Evolutionary conservation across 2,888 invertebrate genomes (phyloP).

Genomic region (Abrostola tripartita): DNA sequence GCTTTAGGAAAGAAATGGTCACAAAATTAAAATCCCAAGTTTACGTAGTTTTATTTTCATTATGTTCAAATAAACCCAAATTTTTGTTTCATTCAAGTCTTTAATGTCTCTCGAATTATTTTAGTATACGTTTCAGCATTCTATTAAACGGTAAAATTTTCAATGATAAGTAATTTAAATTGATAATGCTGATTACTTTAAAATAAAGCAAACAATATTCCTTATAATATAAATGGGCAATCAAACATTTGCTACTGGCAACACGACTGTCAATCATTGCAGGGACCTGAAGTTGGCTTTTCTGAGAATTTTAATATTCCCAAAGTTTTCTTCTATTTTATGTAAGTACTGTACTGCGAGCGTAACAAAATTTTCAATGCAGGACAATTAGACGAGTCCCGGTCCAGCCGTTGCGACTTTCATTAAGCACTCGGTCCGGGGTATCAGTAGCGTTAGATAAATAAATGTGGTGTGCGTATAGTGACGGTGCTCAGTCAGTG

Average conservation of each 20-base stretch:
- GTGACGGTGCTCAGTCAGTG: constrained; percentile 72
- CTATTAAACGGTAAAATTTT: too few species aligned
- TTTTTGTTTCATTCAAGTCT: too few species aligned
- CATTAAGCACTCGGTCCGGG: constrained; percentile 56
- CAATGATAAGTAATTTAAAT: too few species aligned
- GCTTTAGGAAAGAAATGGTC: too few species aligned
- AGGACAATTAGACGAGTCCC: constrained; percentile 59
- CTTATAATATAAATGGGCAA: constrained; percentile 10
- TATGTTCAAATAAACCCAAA: too few species aligned
- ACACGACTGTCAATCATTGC: constrained; percentile 29
- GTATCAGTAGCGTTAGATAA: constrained; percentile 61
- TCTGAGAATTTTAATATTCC: constrained; percentile 73
- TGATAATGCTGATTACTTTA: neutral
- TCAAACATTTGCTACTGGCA: constrained; percentile 17
- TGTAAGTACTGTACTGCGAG: constrained; percentile 77
- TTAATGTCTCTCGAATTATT: too few species aligned
- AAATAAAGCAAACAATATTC: neutral
- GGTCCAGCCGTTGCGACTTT: constrained; percentile 52
- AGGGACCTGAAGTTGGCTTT: constrained; percentile 78
- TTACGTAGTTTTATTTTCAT: too few species aligned
- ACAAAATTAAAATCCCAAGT: too few species aligned
- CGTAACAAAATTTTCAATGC: constrained; percentile 69
- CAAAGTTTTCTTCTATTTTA: constrained; percentile 80
- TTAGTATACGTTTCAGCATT: too few species aligned
- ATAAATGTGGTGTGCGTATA: constrained; percentile 68